Base-by-base conservation (phyloP, 1,140 invertebrate genomes). In the Phortica variegata region DNA sequence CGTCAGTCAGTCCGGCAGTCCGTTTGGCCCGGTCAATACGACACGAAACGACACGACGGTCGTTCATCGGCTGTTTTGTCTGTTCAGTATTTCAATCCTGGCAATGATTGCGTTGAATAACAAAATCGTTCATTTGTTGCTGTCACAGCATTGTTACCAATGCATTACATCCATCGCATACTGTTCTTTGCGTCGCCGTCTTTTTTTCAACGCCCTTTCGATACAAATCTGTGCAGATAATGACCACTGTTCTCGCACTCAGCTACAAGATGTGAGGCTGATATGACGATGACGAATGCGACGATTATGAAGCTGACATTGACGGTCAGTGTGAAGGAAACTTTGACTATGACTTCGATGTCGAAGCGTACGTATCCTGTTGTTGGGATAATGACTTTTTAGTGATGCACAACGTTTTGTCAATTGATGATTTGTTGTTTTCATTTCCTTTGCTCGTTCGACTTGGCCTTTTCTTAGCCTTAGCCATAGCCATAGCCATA, bases 381-480 rank as follows among this genome's bases (percentile, higher is more conserved):
- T 62, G 61, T 62, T 62, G 59, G 46, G 55, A 62, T 62, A 62
- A 62, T 62, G 60, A 61, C 59, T 61, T 62, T 61, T 62, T 61
- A 62, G 60, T 61, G 60, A 61, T 61, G 60, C 60, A 49, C 60
- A 61, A 61, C 58, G 60, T 61, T 62, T 62, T 62, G 60, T 62
- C 60, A 62, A 62, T 62, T 61, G 59, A 62, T 62, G 59, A 62
- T 62, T 62, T 62, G 60, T 62, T 61, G 60, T 62, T 61, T 57
- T 40, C 52, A 52, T 23, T 41, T 38, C 51, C 51, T 33, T 41
- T 42, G 43, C 29, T 34, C 29, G 32, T 13, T 42, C 15, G 13
- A 46, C 40, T 42, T 49, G 31, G 23, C 33, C 12, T 34, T 15
- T 15, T 50, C 46, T 42, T 40, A n/a, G n/a, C n/a, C n/a, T n/a